Conservation (phyloP, 2,113 vertebrate species). For the Tor tambroides region DNA sequence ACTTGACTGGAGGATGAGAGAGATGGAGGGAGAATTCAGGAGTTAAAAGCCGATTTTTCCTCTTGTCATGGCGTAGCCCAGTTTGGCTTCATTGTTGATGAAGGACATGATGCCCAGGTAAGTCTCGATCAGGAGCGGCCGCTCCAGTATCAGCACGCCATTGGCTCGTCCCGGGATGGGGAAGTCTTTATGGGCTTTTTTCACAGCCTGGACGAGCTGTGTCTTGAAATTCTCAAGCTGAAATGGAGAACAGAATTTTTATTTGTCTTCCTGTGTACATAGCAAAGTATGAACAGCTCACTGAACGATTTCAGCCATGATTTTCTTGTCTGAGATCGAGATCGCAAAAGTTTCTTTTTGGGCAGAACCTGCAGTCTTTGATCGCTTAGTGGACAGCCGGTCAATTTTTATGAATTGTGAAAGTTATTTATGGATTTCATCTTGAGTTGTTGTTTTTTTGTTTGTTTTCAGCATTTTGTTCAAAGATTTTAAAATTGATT, state of each 20-base stretch:
- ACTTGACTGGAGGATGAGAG: neutral
- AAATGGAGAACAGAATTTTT: neutral
- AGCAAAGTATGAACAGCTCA: neutral
- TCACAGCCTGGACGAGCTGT: constrained; percentile 91
- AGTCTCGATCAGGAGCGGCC: constrained; percentile 94
- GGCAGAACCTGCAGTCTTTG: neutral
- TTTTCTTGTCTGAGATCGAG: neutral
- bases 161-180: constrained; percentile 78
- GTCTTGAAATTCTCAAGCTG: constrained; percentile 91
- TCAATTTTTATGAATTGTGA: too few relatives aligned
- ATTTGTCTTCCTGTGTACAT: neutral
- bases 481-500: neutral
- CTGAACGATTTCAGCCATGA: neutral
- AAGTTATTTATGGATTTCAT: neutral
- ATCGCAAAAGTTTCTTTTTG: neutral
- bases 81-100: constrained; percentile 96
- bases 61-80: constrained; percentile 96
- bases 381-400: too few relatives aligned
- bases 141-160: constrained; percentile 87
- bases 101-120: constrained; percentile 97
- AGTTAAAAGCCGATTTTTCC: constrained; percentile 93
- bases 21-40: neutral
- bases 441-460: neutral
- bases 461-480: neutral
- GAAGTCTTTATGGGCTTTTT: constrained; percentile 88